A percentile compares a stretch with the other conserved stretches of the same genome.
Conservation (phyloP, 23 tunicate genomes). For the Corella eumyota region DNA sequence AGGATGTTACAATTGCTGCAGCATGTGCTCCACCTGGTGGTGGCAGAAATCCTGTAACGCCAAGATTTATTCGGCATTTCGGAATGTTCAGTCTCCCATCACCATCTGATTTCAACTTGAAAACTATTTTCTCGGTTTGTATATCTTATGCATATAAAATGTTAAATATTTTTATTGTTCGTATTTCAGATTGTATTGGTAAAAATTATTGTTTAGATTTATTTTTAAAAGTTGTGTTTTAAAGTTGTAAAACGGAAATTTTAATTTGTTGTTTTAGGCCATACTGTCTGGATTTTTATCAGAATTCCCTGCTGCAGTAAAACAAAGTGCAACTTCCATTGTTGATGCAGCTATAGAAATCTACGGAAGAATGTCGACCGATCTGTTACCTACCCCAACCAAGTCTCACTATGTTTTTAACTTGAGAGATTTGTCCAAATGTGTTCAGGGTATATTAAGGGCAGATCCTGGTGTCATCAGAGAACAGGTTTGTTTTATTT, state of each 20-base stretch:
- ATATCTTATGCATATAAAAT: no score
- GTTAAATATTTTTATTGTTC: neutral
- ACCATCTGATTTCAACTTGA: conserved; percentile 86
- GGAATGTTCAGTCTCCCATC: conserved; percentile 96
- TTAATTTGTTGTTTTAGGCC: no score
- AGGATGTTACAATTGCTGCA: conserved; percentile 96
- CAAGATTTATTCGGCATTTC: conserved; percentile 93
- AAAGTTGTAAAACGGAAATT: no score
- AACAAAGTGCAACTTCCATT: conserved; percentile 48
- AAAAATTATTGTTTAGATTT: neutral
- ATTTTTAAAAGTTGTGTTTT: no score
- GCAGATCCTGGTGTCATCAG: conserved; percentile 95
- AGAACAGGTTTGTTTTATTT: conserved; percentile 49
- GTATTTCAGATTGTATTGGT: neutral
- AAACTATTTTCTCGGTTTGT: conserved; percentile 82
- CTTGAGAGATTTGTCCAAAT: conserved; percentile 88
- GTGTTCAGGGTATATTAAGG: conserved; percentile 92
- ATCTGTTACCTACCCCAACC: conserved; percentile 96
- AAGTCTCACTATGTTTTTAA: conserved; percentile 99
- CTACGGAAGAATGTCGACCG: conserved; percentile 95
- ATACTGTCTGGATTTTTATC: conserved; percentile 73
- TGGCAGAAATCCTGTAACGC: conserved; percentile 97
- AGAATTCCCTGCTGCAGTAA: conserved; percentile 88
- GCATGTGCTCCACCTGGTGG: conserved; percentile 99
- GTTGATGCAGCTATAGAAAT: conserved; percentile 99